phyloP scores from a whole-genome alignment of 2,888 invertebrate species.

The Luperina testacea region DNA sequence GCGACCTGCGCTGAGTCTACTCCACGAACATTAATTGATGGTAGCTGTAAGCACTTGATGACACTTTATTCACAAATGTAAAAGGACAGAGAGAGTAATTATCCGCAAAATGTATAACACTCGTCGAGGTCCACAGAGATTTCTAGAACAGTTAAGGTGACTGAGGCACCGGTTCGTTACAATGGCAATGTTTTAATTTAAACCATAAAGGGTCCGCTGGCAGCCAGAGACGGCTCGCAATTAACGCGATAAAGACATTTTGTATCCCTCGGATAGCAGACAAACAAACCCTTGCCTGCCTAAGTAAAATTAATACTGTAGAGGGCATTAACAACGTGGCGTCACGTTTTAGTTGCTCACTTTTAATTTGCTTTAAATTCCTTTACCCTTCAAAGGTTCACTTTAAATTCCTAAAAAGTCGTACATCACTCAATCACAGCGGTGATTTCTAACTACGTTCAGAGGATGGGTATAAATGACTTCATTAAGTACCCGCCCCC shows the following conservation, averaged over 20 bases:
- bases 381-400: constrained; percentile 57
- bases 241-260: constrained; percentile 82
- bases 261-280: constrained; percentile 72
- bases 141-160: constrained; percentile 47
- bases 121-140: constrained; percentile 34
- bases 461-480: constrained; percentile 78
- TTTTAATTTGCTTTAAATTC: constrained; percentile 69
- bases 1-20: constrained; percentile 26
- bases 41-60: constrained; percentile 23
- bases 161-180: constrained; percentile 65
- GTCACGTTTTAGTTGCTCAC: constrained; percentile 57
- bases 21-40: constrained; percentile 40
- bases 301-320: constrained; percentile 78
- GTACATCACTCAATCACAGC: constrained; percentile 77
- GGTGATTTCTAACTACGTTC: constrained; percentile 67
- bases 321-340: constrained; percentile 71
- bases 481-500: constrained; percentile 78
- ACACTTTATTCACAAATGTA: constrained; percentile 25
- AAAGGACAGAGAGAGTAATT: constrained; percentile 42
- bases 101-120: constrained; percentile 40
- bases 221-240: constrained; percentile 72
- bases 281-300: constrained; percentile 77
- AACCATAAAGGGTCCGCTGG: constrained; percentile 70
- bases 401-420: constrained; percentile 69
- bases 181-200: constrained; percentile 77